Conservation (phyloP, 1,140 invertebrate genomes). For the Eufriesea mexicana region DNA sequence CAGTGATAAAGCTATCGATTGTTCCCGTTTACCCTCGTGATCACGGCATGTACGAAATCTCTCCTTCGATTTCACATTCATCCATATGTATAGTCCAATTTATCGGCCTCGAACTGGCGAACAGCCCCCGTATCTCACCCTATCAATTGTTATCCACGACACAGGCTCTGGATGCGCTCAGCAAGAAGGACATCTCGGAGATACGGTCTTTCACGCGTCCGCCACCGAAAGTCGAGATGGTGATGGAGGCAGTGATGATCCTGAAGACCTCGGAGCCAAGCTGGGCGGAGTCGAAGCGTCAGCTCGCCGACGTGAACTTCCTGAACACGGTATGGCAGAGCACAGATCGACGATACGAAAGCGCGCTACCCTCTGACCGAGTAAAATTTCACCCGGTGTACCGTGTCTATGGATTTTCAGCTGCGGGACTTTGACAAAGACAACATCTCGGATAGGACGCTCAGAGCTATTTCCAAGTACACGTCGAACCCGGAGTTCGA, state of each 20-base stretch:
- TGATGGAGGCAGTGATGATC: slow-evolving; percentile 94
- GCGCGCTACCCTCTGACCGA: background rate
- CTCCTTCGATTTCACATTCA: background rate
- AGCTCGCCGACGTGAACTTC: slow-evolving; percentile 91
- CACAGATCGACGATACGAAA: background rate
- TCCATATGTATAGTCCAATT: slow-evolving; percentile 15
- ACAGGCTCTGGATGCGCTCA: slow-evolving; percentile 90
- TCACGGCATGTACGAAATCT: background rate
- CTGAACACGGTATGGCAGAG: slow-evolving; percentile 79
- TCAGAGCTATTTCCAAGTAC: slow-evolving; percentile 91
- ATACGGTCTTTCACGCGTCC: slow-evolving; percentile 93
- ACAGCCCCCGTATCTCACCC: background rate
- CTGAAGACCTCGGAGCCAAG: slow-evolving; percentile 89
- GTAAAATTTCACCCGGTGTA: background rate
- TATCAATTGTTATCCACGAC: slow-evolving; percentile 1
- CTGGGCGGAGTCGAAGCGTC: slow-evolving; percentile 93
- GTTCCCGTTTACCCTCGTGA: background rate
- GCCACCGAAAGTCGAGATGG: slow-evolving; percentile 92
- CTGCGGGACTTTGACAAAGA: slow-evolving; percentile 94
- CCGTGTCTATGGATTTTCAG: slow-evolving; percentile 72
- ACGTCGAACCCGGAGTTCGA: slow-evolving; percentile 92
- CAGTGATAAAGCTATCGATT: background rate
- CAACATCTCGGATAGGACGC: slow-evolving; percentile 90
- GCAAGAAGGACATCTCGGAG: slow-evolving; percentile 94
- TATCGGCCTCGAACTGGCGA: background rate